phyloP scores from a whole-genome alignment of 2,113 vertebrate species.

The Cheirogaleus medius region DNA sequence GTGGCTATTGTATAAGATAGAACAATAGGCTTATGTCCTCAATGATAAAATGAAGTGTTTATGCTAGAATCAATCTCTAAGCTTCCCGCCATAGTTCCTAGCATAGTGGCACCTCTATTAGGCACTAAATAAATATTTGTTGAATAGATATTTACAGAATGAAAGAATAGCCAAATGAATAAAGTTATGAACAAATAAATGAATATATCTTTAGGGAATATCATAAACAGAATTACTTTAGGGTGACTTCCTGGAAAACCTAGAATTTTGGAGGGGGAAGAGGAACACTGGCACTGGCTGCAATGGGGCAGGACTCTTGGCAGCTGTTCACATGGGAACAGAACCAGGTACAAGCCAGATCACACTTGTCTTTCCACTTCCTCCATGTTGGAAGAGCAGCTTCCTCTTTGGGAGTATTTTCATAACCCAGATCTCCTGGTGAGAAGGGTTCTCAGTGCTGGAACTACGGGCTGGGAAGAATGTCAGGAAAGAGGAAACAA shows the following conservation, averaged over 20 bases:
- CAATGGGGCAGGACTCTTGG: neutral
- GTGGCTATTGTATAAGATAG: neutral
- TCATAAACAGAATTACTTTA: neutral
- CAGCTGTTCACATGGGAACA: neutral
- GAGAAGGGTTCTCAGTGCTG: neutral
- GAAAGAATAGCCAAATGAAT: neutral
- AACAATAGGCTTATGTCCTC: neutral
- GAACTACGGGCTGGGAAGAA: neutral
- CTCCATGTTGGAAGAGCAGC: neutral
- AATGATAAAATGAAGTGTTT: neutral
- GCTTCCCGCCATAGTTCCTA: neutral
- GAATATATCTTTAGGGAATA: neutral
- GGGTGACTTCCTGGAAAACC: neutral
- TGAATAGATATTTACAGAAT: conserved; percentile 3
- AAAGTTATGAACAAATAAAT: neutral
- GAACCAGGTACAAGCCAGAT: conserved; percentile 13
- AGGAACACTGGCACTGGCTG: neutral
- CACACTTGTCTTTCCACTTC: conserved; percentile 26
- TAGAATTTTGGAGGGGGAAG: neutral
- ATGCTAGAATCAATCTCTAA: neutral
- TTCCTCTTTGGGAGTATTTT: conserved; percentile 50
- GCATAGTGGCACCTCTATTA: neutral
- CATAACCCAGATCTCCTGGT: neutral
- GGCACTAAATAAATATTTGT: neutral
- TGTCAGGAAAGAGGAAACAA: conserved; percentile 61